Percentiles rank a stretch among this genome's conserved stretches.
Evolutionary conservation across 2,797 vertebrate genomes (phyloP).

Genomic region (Bradypodion pumilum): DNA sequence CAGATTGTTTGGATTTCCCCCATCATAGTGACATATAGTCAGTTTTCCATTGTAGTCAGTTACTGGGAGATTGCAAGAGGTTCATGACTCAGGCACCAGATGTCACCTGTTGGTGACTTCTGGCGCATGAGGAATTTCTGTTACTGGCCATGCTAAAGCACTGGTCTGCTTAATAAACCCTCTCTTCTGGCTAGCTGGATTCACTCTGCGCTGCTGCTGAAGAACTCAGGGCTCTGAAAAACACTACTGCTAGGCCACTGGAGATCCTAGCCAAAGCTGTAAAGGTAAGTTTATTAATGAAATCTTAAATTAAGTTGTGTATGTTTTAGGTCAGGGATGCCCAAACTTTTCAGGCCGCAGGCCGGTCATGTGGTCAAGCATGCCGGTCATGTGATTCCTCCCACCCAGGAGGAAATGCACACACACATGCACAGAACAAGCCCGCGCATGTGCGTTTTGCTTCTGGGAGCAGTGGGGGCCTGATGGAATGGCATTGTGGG

Average conservation of each 20-base stretch:
- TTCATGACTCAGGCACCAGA: background rate
- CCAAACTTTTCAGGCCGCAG: too few species aligned
- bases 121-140: background rate
- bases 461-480: too few species aligned
- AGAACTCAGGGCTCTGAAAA: constrained; percentile 78
- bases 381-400: too few species aligned
- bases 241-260: constrained; percentile 69
- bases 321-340: too few species aligned
- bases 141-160: background rate
- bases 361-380: too few species aligned
- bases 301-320: background rate
- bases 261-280: constrained; percentile 78
- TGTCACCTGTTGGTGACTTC: too few species aligned
- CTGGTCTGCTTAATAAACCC: background rate
- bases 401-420: too few species aligned
- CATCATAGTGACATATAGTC: too few species aligned
- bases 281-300: constrained; percentile 73
- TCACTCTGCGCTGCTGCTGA: constrained; percentile 86
- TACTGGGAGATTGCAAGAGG: background rate
- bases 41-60: background rate
- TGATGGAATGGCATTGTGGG: too few species aligned
- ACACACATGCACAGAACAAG: too few species aligned
- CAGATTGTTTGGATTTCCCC: background rate
- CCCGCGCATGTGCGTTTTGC: too few species aligned
- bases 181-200: constrained; percentile 80